These are phyloP conservation scores for Vannuccia rotundouncinata DNA, from an alignment of 2,888 invertebrate genomes.

Conservation along the genomic window DNA sequence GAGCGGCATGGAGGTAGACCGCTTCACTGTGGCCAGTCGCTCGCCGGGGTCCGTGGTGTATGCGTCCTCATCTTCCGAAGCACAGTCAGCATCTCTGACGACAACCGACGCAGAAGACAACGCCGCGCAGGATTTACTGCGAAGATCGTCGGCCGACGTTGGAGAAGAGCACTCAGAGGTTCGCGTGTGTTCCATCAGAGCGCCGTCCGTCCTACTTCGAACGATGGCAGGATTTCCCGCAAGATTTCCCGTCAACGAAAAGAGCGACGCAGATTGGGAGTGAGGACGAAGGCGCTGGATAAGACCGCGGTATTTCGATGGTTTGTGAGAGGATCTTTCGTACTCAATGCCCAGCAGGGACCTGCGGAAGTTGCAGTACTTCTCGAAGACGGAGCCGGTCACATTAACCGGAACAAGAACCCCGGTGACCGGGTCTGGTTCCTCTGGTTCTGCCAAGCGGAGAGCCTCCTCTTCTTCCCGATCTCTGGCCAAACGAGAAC, in stretches of 20 bases:
- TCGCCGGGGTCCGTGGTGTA: background rate
- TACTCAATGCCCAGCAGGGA: slow-evolving; percentile 21
- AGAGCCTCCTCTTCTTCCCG: background rate
- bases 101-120: background rate
- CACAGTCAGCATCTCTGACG: background rate
- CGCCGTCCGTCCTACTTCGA: background rate
- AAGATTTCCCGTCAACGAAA: background rate
- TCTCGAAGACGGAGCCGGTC: slow-evolving; percentile 4
- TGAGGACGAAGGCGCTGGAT: background rate
- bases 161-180: background rate
- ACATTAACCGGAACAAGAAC: slow-evolving; percentile 15
- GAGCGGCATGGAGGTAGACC: slow-evolving; percentile 8
- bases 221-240: background rate
- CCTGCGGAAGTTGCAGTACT: slow-evolving; percentile 8
- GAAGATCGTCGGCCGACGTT: background rate
- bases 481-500: background rate
- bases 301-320: slow-evolving; percentile 1
- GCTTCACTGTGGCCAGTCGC: slow-evolving; percentile 10
- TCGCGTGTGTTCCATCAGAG: background rate
- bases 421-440: background rate
- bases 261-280: background rate
- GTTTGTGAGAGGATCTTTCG: background rate
- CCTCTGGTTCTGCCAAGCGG: background rate
- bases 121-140: background rate
- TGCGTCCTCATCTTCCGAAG: background rate